Evolutionary conservation across 2,888 invertebrate genomes (phyloP), one percentile per base, ranked within the genome.

Genomic region (Danaus chrysippus): DNA sequence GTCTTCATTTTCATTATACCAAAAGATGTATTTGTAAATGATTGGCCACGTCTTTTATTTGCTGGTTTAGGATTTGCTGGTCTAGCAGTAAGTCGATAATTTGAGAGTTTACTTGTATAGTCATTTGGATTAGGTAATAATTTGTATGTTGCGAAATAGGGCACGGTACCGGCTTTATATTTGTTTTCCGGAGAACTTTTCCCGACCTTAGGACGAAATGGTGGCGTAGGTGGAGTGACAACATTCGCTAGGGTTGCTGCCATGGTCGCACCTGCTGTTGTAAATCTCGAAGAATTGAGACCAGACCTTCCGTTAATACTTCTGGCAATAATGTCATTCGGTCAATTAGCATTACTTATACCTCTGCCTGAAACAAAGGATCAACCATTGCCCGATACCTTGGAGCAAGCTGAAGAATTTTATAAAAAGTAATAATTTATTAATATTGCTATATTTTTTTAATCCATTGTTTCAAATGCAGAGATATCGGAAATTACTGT

Each of bases 231-330:
- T 10, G 91, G 93, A 0, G 94, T 95, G 56, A 93, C 95, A 0
- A 94, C 94, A 84, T 95, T 94, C 72, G 95, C 95, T 1, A 91
- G 96, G 66, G 83, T 96, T 54, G 96, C 96, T n/a, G 95, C 96
- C 0, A 95, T 96, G 92, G 72, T 94, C 5, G 89, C 90, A 0
- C 90, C 91, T 1, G 71, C 76, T 1, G 71, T 91, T 1, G 79
- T 85, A n/a, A 75, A 75, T 61, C 71, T 90, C 58, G 82, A 89
- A 42, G 68, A 68, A 9, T 1, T 84, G 1, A 15, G 75, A 19
- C 61, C 73, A 0, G 78, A 84, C 65, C 75, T 88, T 5, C 85
- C 91, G 10, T 70, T 90, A 10, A 71, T 82, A 10, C 60, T 91
- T 59, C 68, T 90, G 49, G 80, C 81, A 5, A 13, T 79, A 0